Evolutionary conservation across 2,888 invertebrate species (phyloP).

Genomic region (Phyllotreta cruciferae): DNA sequence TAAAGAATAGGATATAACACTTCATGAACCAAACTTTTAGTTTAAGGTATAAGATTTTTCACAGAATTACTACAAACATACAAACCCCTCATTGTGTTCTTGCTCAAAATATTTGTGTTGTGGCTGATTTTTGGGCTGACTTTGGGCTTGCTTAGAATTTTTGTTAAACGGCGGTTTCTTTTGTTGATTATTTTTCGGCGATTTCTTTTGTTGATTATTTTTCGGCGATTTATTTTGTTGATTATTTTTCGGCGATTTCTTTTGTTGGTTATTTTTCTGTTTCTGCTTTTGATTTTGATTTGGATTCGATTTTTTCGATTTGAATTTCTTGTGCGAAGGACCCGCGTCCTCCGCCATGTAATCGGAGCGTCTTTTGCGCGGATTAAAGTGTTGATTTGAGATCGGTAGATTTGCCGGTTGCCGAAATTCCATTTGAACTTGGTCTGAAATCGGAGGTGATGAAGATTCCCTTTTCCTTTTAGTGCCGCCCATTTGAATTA

Average conservation of each 20-base stretch:
- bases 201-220: background rate
- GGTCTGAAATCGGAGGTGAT: conserved; percentile 6
- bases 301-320: conserved; percentile 1
- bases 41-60: too few species aligned
- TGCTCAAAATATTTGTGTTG: too few species aligned
- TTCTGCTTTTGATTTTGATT: conserved; percentile 29
- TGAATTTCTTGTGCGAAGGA: conserved; percentile 10
- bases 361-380: conserved; percentile 38
- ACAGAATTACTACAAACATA: too few species aligned
- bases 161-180: background rate
- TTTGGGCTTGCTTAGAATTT: background rate
- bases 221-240: too few species aligned
- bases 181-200: background rate
- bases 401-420: conserved; percentile 23
- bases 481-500: conserved; percentile 49
- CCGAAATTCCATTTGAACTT: conserved; percentile 17
- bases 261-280: background rate
- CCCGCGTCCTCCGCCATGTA: conserved; percentile 5
- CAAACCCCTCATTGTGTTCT: too few species aligned
- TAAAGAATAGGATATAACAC: too few species aligned
- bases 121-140: background rate
- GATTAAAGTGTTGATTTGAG: conserved; percentile 40
- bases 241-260: background rate
- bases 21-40: too few species aligned
- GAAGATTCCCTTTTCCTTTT: conserved; percentile 50